Percentiles rank a stretch among this genome's conserved stretches.
Conservation (phyloP, 2,797 vertebrate species). For the Adelosebastes latens region DNA sequence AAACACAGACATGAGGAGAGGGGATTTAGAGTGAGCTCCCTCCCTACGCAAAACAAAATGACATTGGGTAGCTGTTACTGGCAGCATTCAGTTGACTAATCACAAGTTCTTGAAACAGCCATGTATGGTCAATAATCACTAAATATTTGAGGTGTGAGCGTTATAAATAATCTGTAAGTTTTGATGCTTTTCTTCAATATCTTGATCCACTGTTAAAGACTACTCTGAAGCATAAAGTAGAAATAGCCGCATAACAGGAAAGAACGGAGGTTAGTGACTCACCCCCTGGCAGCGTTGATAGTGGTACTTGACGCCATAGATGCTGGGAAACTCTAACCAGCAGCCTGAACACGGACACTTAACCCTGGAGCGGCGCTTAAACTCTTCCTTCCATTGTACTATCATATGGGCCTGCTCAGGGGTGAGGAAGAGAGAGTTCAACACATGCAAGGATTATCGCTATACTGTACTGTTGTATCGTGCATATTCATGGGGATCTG, state of each 20-base stretch:
- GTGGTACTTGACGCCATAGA: slow-evolving; percentile 98
- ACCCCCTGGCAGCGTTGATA: slow-evolving; percentile 98
- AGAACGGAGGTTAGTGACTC: slow-evolving; percentile 67
- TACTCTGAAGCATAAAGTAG: slow-evolving; percentile 24
- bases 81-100: slow-evolving; percentile 33
- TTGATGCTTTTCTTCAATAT: background rate
- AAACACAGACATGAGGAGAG: slow-evolving; percentile 43
- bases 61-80: slow-evolving; percentile 32
- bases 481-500: slow-evolving; percentile 49
- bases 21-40: slow-evolving; percentile 27
- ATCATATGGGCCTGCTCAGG: slow-evolving; percentile 89
- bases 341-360: slow-evolving; percentile 95
- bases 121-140: background rate
- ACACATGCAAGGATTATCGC: slow-evolving; percentile 37
- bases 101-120: slow-evolving; percentile 2
- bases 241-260: slow-evolving; percentile 51
- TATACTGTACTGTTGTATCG: slow-evolving; percentile 31
- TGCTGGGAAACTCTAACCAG: slow-evolving; percentile 98
- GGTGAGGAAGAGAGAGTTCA: slow-evolving; percentile 60
- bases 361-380: slow-evolving; percentile 93
- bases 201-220: slow-evolving; percentile 11
- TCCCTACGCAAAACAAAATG: slow-evolving; percentile 17
- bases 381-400: slow-evolving; percentile 97
- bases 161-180: background rate
- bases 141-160: slow-evolving; percentile 2